Evolutionary conservation across 2,797 vertebrate species (phyloP).

Genomic region (Gymnodraco acuticeps): DNA sequence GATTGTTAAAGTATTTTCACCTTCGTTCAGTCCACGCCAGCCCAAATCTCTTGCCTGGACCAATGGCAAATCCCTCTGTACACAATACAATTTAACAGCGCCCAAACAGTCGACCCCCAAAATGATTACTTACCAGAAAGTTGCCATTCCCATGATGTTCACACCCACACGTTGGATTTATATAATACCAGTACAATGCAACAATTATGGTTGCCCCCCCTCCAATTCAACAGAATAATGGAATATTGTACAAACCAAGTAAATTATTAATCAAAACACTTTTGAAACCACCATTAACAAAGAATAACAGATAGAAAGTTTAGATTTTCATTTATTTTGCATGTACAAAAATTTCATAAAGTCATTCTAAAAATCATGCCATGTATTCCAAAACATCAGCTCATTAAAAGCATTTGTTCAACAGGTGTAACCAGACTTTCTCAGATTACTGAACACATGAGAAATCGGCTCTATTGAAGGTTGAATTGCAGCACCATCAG

Average conservation of each 20-base stretch:
- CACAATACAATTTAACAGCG: constrained; percentile 65
- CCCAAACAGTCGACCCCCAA: constrained; percentile 58
- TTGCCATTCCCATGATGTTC: constrained; percentile 44
- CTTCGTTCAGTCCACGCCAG: constrained; percentile 79
- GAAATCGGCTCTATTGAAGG: constrained; percentile 15
- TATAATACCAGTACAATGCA: constrained; percentile 4
- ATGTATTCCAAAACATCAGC: constrained; percentile 62
- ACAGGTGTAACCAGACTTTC: constrained; percentile 41
- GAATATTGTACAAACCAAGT: too few relatives aligned
- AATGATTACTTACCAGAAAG: constrained; percentile 64
- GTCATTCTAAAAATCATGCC: constrained; percentile 43
- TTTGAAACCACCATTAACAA: neutral
- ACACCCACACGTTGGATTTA: constrained; percentile 38
- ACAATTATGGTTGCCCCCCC: neutral
- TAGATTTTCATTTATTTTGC: constrained; percentile 26
- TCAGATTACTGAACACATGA: constrained; percentile 34
- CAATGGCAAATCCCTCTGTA: constrained; percentile 67
- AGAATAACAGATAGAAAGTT: neutral
- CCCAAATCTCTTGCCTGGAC: constrained; percentile 70
- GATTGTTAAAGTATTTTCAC: constrained; percentile 84
- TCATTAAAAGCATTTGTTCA: constrained; percentile 51
- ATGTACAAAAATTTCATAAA: constrained; percentile 49
- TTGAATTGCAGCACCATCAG: constrained; percentile 3
- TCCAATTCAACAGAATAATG: too few relatives aligned
- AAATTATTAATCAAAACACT: neutral